phyloP scores from a whole-genome alignment of 2,888 invertebrate species.

The Cerceris rybyensis region DNA sequence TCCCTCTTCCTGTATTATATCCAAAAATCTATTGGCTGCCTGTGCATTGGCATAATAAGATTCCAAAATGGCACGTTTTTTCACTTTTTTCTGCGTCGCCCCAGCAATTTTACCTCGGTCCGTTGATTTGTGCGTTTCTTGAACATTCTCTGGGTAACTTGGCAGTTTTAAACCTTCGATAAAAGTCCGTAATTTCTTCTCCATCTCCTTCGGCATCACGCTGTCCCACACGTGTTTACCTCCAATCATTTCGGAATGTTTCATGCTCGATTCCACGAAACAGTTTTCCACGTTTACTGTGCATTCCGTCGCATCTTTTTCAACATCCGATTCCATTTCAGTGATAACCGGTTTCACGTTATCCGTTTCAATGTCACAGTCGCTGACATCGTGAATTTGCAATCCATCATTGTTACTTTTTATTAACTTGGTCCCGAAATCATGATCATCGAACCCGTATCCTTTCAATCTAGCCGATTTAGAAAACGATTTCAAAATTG shows the following conservation, averaged over 20 bases:
- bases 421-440: not conserved
- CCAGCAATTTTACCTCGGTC: conserved; percentile 63
- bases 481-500: conserved; percentile 65
- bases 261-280: not conserved
- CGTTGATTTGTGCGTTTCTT: conserved; percentile 37
- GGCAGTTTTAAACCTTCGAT: conserved; percentile 75
- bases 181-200: conserved; percentile 75
- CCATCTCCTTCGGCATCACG: conserved; percentile 74
- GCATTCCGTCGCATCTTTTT: conserved; percentile 82
- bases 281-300: not conserved
- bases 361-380: conserved; percentile 73
- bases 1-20: conserved; percentile 90
- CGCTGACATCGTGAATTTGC: conserved; percentile 77
- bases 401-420: conserved; percentile 56
- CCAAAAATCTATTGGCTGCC: conserved; percentile 87
- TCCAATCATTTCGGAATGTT: conserved; percentile 9
- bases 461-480: conserved; percentile 62
- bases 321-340: conserved; percentile 86
- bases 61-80: conserved; percentile 84
- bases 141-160: conserved; percentile 49
- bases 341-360: conserved; percentile 82
- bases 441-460: conserved; percentile 45
- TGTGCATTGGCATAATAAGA: conserved; percentile 84
- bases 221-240: conserved; percentile 53
- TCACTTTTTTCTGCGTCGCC: conserved; percentile 81